Base-by-base conservation (phyloP, 2,888 invertebrate genomes). In the Oxystoma pomonae region DNA sequence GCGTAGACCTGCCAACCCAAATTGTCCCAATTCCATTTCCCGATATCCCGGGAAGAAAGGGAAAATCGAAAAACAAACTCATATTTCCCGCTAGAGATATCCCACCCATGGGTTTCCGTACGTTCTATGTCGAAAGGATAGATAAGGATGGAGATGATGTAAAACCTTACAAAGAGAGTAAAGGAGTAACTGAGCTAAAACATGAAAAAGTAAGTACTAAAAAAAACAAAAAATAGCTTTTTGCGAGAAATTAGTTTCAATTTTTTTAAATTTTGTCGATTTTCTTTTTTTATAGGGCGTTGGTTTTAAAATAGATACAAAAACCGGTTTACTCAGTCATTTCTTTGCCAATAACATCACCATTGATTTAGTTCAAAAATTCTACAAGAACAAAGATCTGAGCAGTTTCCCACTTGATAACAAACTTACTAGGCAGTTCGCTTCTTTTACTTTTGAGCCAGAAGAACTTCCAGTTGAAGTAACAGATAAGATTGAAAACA, bases 51-150 rank as follows among this genome's bases (percentile, higher is more conserved):
- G 53, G 53, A 17, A 3, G 53, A 3, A 19, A 53, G 5, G 19
- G 53, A 3, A 53, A 17, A 53, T 5, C 7, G 5, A 16, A 3
- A 19, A 16, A 53, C 3, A 3, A 53, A 53, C n/a, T 53, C 7
- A 82, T 92, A 0, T 94, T 94, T 75, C 73, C 83, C 16, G 89
- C 89, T 0, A 74, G 79, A 7, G 76, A 86, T 1, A 74, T 91
- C 7, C 89, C 91, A 0, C 81, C 91, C 0, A 76, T 90, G 0
- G 90, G 92, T 0, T 86, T 86, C 68, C 86, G 85, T 71, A 83
- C 87, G 0, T 89, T 83, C 68, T 87, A 84, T 69, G 72, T 89
- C 0, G 67, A 69, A 65, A 69, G 65, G 64, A 35, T 12, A 35
- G 51, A 56, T 35, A 35, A 35, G 5, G 35, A 35, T 7, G 35